A percentile compares a stretch with the other conserved stretches of the same genome.
Evolutionary conservation across 2,797 vertebrate species (phyloP).

Genomic region (Craterocephalus amniculus): DNA sequence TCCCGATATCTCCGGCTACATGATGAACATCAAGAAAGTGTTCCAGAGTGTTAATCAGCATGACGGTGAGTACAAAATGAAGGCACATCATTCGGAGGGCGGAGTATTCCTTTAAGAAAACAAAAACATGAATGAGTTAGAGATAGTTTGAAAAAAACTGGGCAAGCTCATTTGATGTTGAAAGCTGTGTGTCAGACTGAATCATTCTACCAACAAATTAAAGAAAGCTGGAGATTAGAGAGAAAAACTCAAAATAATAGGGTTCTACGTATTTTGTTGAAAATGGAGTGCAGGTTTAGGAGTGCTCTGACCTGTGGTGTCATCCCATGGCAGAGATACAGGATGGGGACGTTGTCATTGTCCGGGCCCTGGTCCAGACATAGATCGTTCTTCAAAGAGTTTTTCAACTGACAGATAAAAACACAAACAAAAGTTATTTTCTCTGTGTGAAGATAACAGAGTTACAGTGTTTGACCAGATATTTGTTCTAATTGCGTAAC

Average conservation of each 20-base stretch:
- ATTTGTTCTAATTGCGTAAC: neutral
- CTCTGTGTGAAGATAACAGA: neutral
- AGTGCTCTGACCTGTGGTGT: slow-evolving; percentile 91
- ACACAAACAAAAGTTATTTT: neutral
- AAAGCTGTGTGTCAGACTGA: neutral
- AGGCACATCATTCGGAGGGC: no score
- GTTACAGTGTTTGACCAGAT: slow-evolving; percentile 4
- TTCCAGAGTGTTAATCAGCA: no score
- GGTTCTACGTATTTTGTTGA: slow-evolving; percentile 6
- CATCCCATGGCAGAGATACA: slow-evolving; percentile 98
- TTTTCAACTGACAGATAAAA: slow-evolving; percentile 87
- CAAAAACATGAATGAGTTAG: slow-evolving; percentile 29
- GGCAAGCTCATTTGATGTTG: slow-evolving; percentile 2
- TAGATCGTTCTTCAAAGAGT: slow-evolving; percentile 93
- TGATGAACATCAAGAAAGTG: no score
- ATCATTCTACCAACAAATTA: slow-evolving; percentile 1
- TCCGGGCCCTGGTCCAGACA: slow-evolving; percentile 98
- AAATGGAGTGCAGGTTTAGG: slow-evolving; percentile 9
- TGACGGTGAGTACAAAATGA: no score
- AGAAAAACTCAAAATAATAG: neutral
- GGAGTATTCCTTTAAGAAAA: no score
- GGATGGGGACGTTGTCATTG: slow-evolving; percentile 95
- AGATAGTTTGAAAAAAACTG: slow-evolving; percentile 36
- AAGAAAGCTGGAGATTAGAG: slow-evolving; percentile 9
- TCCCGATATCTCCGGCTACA: no score